Evolutionary conservation across 2,113 vertebrate genomes (phyloP), one percentile per base, ranked within the genome.

Genomic region (Hemichromis elongatus): DNA sequence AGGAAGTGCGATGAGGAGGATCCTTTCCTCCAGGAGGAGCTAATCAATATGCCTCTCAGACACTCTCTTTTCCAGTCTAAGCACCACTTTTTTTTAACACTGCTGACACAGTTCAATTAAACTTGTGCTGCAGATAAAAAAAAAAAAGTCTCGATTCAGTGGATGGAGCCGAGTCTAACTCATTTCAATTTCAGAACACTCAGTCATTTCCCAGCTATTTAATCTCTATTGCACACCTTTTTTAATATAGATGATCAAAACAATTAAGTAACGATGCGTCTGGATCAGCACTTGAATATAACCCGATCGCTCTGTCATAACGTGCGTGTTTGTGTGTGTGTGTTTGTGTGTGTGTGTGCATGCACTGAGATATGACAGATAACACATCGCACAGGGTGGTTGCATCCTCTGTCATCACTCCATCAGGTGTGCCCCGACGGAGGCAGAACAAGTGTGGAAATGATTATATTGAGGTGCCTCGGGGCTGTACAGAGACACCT

Each of bases 11-110:
- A 92, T 93, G 88, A 90, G 89, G 68, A 89, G 83, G 82, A 92
- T 91, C 85, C 80, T 86, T 77, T 87, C 86, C 88, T 85, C 88
- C 66, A 84, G 66, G 83, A 87, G 88, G 53, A 68, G 75, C 88
- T 89, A 88, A 95, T 95, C 93, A 92, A 94, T 93, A 94, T 87
- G 52, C 75, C 82, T 81, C 93, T 90, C 87, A 87, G 87, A 92
- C 84, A 56, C 90, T 73, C 80, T 79, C 85, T 90, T 83, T 89
- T 87, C 85, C 84, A 85, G 82, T 80, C 80, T 40, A 19, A 88
- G 81, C 86, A 82, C 80, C 55, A 53, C 87, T 82, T 86, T 90
- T 87, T 92, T 87, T 86, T 56, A 81, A 89, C 82, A 61, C 81
- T 89, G 87, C 91, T 92, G 88, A 91, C 87, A 90, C 85, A 87